Conservation (phyloP, 2,888 invertebrate species). For the Habrosyne pyritoides region DNA sequence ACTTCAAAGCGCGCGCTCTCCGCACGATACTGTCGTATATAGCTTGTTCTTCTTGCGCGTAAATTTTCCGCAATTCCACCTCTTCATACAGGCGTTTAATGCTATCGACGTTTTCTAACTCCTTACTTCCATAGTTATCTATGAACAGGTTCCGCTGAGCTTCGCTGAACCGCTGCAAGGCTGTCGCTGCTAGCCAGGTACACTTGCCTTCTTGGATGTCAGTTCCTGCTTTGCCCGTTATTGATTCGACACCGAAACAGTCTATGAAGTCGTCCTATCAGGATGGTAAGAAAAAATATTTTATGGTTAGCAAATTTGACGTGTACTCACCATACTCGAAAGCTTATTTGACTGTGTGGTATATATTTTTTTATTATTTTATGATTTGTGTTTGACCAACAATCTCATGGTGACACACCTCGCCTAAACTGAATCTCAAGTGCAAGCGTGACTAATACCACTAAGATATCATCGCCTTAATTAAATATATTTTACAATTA, state of each 20-base stretch:
- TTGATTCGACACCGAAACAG: conserved; percentile 88
- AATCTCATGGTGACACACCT: no score
- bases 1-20: conserved; percentile 88
- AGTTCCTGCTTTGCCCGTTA: conserved; percentile 51
- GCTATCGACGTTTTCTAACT: conserved; percentile 84
- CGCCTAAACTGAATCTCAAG: no score
- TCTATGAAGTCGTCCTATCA: conserved; percentile 92
- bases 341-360: no score
- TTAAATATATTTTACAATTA: no score
- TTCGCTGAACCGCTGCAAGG: conserved; percentile 87
- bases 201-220: conserved; percentile 91
- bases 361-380: no score
- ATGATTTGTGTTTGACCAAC: no score
- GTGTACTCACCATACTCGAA: no score
- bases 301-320: background rate
- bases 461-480: no score
- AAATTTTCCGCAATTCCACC: conserved; percentile 87
- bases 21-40: conserved; percentile 87
- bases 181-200: conserved; percentile 91
- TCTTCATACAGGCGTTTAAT: conserved; percentile 79
- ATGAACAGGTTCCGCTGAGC: conserved; percentile 86
- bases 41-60: conserved; percentile 88
- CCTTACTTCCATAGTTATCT: conserved; percentile 88
- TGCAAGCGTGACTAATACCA: no score
- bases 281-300: conserved; percentile 1